Base-by-base conservation (phyloP, 1,140 invertebrate genomes). In the Meloidogyne hapla region DNA sequence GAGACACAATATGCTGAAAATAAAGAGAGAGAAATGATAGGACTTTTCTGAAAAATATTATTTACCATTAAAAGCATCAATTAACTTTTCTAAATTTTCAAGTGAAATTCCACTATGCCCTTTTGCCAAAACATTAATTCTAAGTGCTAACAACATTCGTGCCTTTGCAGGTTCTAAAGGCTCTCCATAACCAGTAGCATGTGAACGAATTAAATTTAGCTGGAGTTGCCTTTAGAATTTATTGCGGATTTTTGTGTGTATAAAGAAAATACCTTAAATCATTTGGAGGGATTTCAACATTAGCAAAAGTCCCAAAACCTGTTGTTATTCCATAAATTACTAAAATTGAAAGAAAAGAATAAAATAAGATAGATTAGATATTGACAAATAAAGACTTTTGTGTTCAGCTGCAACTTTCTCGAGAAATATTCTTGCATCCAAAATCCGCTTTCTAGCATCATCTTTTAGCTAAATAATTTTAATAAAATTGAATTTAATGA, bases 271-370 rank as follows among this genome's bases (percentile, higher is more conserved):
- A 91, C 91, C 89, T 88, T 1, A 92, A 87, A 80, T 92, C 90
- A 67, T 91, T 89, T 21, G 88, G 88, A 23, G 87, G 83, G 70
- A 92, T 92, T 9, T 89, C 87, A 1, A 89, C 91, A 8, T 89
- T 88, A 0, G 92, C 91, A 89, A 92, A 92, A 78, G 92, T 92
- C 70, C 92, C 92, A 86, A 93, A 92, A 42, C 92, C 92, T n/a
- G 92, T 93, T 6, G 91, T 93, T 45, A 92, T 91, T 23, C 92
- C 92, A 87, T 92, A 92, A 8, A 91, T 91, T 76, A 80, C 80
- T 81, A 63, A 62, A 81, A 83, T 26, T 8, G 25, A 18, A 69
- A 25, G 4, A 23, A 33, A 26, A 23, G 2, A 76, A 66, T n/a
- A 15, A 28, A 18, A 6, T 61, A 83, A 88, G 83, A 18, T 48